Percentiles rank a stretch among this genome's conserved stretches.
Conservation (phyloP, 1,140 invertebrate species). For the Limonius californicus region DNA sequence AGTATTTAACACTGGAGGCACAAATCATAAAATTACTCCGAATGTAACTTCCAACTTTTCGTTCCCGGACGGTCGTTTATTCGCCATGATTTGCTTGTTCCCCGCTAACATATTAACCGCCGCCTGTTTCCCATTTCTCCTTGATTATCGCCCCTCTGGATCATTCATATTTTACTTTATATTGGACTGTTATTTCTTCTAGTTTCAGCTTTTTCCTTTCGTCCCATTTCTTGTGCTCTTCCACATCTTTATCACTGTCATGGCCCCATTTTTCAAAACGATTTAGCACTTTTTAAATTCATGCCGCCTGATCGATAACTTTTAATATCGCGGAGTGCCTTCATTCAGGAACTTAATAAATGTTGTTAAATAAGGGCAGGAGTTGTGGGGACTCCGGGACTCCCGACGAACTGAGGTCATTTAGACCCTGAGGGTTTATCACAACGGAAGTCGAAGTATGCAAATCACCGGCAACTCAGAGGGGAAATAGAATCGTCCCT, state of each 20-base stretch:
- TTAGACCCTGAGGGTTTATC: slow-evolving; percentile 2
- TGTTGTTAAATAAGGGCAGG: background rate
- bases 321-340: background rate
- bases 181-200: background rate
- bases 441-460: slow-evolving; percentile 12
- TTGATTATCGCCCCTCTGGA: background rate
- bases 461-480: background rate
- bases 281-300: background rate
- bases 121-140: background rate
- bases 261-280: background rate
- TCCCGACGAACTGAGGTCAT: background rate
- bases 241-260: no score
- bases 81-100: background rate
- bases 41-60: background rate
- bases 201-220: background rate
- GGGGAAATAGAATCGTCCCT: slow-evolving; percentile 3
- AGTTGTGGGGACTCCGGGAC: background rate
- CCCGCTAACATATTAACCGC: background rate
- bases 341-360: background rate
- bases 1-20: background rate
- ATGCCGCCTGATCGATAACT: background rate
- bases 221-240: background rate
- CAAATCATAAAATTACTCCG: background rate
- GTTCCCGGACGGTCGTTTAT: slow-evolving; percentile 1
- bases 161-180: background rate